phyloP scores from a whole-genome alignment of 2,888 invertebrate genomes.

The Eumerus sabulonum region DNA sequence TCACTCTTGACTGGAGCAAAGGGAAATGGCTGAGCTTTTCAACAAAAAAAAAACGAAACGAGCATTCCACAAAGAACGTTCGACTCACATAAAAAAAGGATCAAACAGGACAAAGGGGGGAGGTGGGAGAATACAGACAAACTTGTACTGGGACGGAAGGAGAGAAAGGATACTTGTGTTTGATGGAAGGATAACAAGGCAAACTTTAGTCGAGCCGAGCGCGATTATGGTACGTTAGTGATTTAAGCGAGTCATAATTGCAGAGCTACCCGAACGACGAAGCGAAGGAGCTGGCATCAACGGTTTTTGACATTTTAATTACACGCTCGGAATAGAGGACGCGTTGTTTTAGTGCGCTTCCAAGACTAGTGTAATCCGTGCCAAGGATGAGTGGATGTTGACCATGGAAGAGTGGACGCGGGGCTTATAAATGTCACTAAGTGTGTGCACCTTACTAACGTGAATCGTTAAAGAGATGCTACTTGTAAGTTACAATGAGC shows the following conservation, averaged over 20 bases:
- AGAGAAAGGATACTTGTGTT: background rate
- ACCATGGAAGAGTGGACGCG: too few relatives aligned
- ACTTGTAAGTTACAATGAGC: too few relatives aligned
- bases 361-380: conserved; percentile 15
- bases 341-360: conserved; percentile 4
- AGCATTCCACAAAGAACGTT: background rate
- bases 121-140: background rate
- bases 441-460: too few relatives aligned
- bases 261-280: conserved; percentile 2
- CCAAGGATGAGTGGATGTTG: conserved; percentile 24
- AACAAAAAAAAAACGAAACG: background rate
- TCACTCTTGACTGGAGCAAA: background rate
- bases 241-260: conserved; percentile 44
- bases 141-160: too few relatives aligned
- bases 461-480: too few relatives aligned
- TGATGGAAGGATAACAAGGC: conserved; percentile 32
- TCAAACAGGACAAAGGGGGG: conserved; percentile 7
- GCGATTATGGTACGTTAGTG: background rate
- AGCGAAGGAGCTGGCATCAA: conserved; percentile 4
- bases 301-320: conserved; percentile 50
- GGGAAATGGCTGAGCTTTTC: conserved; percentile 15
- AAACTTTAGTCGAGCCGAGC: conserved; percentile 12
- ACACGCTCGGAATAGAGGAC: conserved; percentile 24
- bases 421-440: too few relatives aligned
- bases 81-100: conserved; percentile 18